Base-by-base conservation (phyloP, 2,113 vertebrate genomes). In the Aleadryas rufinucha region DNA sequence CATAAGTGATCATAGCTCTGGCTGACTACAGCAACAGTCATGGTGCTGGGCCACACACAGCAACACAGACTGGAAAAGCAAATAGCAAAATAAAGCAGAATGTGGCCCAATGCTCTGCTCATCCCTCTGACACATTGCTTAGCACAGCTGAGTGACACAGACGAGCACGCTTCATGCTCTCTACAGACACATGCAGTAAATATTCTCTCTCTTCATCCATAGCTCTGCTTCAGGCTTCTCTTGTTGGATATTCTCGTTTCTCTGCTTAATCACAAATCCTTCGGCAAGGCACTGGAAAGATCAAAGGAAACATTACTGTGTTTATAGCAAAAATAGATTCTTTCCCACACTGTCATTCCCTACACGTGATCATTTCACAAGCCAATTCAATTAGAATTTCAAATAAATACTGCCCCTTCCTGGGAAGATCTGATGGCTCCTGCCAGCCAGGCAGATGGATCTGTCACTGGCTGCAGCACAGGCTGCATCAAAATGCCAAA, bases 181-280 rank as follows among this genome's bases (percentile, higher is more conserved):
- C 47, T 64, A 82, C 78, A 66, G 79, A 69, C 75, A 79, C 85
- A 50, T 30, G 44, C 44, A 26, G 39, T 31, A 77, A 91, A 90
- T 80, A 65, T 74, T 81, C 52, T 71, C 75, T 76, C 72, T 89
- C 76, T 84, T 89, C 39, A 49, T 65, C 61, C 4, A 0, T 28
- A 87, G 90, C 86, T 91, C 75, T 92, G 88, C 87, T 93, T 89
- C 61, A 63, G 64, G 77, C 24, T 63, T 89, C 70, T 87, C 54
- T 90, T 45, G 26, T 64, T 53, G 79, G 41, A n/a, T 70, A 44
- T 82, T 87, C 84, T 82, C 3, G 3, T 96, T 91, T 84, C 90
- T 96, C 56, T 84, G 20, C 72, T 96, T 96, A 96, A 88, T 97
- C 96, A 89, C 95, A 97, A 71, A 93, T 96, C 82, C 97, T 97